These are phyloP conservation scores for Cuculus canorus DNA, from an alignment of 2,797 vertebrate species.

Conservation along the genomic window DNA sequence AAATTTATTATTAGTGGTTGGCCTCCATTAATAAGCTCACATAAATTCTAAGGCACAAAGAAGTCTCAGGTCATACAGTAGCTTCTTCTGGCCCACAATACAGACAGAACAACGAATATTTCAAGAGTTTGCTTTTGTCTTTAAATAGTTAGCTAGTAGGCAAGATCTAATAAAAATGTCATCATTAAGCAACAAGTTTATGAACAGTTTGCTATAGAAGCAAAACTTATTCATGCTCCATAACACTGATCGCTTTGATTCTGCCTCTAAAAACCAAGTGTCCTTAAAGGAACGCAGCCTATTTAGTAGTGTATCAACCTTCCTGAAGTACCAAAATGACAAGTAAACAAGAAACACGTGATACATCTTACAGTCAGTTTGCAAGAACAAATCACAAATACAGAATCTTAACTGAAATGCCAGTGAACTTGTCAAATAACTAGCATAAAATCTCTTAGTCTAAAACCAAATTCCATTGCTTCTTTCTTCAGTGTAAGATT, in stretches of 20 bases:
- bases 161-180: background rate
- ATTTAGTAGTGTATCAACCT: background rate
- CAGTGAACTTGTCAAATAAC: background rate
- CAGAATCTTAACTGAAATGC: background rate
- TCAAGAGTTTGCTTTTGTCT: background rate
- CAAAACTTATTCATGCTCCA: background rate
- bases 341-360: background rate
- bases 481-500: background rate
- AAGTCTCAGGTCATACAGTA: background rate
- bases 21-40: conserved; percentile 37
- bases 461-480: background rate
- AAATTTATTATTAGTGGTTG: conserved; percentile 46
- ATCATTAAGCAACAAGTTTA: background rate
- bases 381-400: background rate
- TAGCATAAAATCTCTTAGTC: background rate
- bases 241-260: background rate
- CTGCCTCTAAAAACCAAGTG: background rate
- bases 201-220: background rate
- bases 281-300: background rate
- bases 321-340: background rate
- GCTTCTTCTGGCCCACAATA: background rate
- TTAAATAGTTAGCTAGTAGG: background rate
- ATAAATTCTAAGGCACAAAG: conserved; percentile 33
- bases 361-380: accelerated
- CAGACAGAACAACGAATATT: background rate